Evolutionary conservation across 2,888 invertebrate species (phyloP), one percentile per base, ranked within the genome.

Genomic region (Drosophila barbarae): DNA sequence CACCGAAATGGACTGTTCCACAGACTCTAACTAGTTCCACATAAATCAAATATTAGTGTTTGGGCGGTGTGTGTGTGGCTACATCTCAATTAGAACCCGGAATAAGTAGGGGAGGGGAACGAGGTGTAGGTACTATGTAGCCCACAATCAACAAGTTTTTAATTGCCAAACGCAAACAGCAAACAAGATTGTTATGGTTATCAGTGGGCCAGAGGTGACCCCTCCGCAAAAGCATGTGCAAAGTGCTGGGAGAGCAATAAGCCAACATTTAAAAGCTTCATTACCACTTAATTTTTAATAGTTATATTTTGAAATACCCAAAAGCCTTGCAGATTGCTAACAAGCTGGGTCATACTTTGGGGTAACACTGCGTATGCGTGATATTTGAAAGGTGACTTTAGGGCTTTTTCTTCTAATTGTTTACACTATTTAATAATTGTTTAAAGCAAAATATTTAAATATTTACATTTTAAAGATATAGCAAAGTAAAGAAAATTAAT

Each of bases 81-180:
- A 32, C 56, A 53, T 67, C 58, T 44, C 46, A 54, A 38, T 39
- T 68, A 58, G 53, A 36, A 30, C 35, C 26, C 26, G 36, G 28
- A 49, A 10, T 38, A 13, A 41, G 46, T 18, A 13, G 4, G 9
- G 26, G 26, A 26, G 21, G 51, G 56, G 18, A 18, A 28, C 18
- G 10, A 2, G 23, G 35, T 34, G 21, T 18, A 36, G 34, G 10
- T 18, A 13, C 18, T 42, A 50, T 39, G 42, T 35, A 56, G 64
- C 83, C 77, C 72, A 83, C 83, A 77, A 77, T 83, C 83, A 78
- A 78, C 78, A 78, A 78, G 83, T 78, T 77, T 54, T 77, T 83
- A 80, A 78, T 83, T 83, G 68, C 69, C 57, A 49, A 44, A 56
- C 32, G 63, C 52, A 57, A 72, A 70, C 58, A 68, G 60, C 42